Evolutionary conservation across 2,797 vertebrate species (phyloP).

Genomic region (Crypturellus tataupa): DNA sequence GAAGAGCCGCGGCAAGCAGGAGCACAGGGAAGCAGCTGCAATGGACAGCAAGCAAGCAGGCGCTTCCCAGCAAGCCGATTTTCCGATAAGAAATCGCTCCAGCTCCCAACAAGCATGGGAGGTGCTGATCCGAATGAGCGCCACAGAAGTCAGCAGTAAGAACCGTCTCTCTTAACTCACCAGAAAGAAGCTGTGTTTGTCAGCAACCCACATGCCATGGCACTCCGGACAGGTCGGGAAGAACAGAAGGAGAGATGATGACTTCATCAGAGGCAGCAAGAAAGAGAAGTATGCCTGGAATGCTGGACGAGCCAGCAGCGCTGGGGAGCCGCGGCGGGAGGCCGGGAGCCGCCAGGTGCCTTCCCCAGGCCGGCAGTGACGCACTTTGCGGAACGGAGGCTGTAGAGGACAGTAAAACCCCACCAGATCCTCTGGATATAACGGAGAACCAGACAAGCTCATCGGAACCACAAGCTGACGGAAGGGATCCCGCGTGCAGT

Average conservation of each 20-base stretch:
- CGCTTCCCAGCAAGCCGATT: not conserved
- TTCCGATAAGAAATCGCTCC: not conserved
- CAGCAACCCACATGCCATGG: conserved; percentile 64
- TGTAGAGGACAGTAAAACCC: not conserved
- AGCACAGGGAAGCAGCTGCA: conserved; percentile 2
- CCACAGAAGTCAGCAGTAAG: not conserved
- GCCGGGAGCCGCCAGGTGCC: not conserved
- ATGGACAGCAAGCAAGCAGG: not conserved
- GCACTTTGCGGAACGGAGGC: not conserved
- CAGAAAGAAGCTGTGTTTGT: conserved; percentile 20
- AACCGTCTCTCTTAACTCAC: conserved; percentile 53
- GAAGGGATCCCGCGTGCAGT: not conserved
- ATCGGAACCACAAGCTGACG: fast-evolving
- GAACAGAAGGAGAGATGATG: conserved; percentile 30
- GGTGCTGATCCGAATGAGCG: not conserved
- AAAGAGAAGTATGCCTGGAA: conserved; percentile 25
- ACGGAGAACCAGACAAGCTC: fast-evolving
- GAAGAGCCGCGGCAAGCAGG: not conserved
- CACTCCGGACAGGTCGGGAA: not conserved
- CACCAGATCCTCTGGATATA: not conserved
- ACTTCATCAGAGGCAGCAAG: conserved; percentile 66
- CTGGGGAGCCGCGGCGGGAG: not conserved
- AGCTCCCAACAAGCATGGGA: not conserved
- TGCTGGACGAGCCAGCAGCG: conserved; percentile 15
- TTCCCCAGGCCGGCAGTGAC: not conserved